Percentiles rank a stretch among this genome's conserved stretches.
Conservation (phyloP, 2,888 invertebrate species). For the Cyclophora punctaria region DNA sequence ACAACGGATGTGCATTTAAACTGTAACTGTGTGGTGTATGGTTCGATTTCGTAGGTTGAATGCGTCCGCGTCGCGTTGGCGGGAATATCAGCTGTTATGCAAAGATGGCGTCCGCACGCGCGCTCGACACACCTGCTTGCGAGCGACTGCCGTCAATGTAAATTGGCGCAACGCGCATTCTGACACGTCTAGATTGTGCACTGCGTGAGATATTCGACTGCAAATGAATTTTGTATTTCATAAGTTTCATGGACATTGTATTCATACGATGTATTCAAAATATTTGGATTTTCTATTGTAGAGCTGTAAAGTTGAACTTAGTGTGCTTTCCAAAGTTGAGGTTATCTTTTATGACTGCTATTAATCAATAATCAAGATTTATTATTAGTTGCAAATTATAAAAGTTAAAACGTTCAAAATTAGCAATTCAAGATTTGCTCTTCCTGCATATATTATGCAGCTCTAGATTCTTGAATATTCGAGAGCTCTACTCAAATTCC, state of each 20-base stretch:
- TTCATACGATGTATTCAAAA: neutral
- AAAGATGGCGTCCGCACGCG: conserved; percentile 59
- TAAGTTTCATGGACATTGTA: conserved; percentile 18
- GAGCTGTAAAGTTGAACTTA: no score
- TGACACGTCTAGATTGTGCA: conserved; percentile 42
- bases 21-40: conserved; percentile 17
- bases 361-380: no score
- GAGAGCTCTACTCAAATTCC: no score
- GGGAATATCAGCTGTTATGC: conserved; percentile 52
- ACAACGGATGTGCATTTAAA: conserved; percentile 34
- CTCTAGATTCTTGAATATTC: no score
- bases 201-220: conserved; percentile 38
- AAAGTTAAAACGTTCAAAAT: no score
- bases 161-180: conserved; percentile 62
- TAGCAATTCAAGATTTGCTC: no score
- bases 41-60: conserved; percentile 28
- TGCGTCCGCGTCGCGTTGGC: conserved; percentile 41
- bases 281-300: no score
- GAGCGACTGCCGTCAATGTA: conserved; percentile 63
- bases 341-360: no score
- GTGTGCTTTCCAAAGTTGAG: no score
- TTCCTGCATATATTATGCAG: no score
- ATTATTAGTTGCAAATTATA: no score
- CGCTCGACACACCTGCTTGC: conserved; percentile 67
- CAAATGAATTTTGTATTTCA: conserved; percentile 27